Base-by-base conservation (phyloP, 2,797 vertebrate genomes). In the Sebastes hopkinsi region DNA sequence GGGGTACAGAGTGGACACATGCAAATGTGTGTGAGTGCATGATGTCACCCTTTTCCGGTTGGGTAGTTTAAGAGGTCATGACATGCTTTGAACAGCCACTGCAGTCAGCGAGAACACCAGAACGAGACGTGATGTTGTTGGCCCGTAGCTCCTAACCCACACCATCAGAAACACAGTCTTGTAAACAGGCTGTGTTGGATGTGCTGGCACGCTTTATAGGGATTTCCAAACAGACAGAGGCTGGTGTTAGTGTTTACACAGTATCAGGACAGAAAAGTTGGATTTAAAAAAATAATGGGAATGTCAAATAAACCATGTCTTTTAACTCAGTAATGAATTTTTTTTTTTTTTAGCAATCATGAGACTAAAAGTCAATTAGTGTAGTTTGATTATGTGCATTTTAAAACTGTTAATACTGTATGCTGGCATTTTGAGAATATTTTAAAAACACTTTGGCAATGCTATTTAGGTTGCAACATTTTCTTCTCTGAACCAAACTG, bases 31-130 rank as follows among this genome's bases (percentile, higher is more conserved):
- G 22, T 54, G 69, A 77, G 67, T 59, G 80, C 74, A 83, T 88
- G 88, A 90, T 92, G 87, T 92, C 89, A 88, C 81, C 76, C 78
- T 60, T 86, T 91, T 91, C 81, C 81, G 91, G 76, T 90, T 67
- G 72, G 83, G 64, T 84, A 84, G 91, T 85, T 89, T 88, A 89
- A 72, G 87, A 89, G 90, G 88, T 90, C 89, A 86, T 88, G 88
- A 42, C 86, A 79, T 30, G 54, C 85, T 72, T 56, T 66, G 72
- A 87, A 76, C 84, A 72, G 50, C 58, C 59, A 34, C 86, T 18
- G 75, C 86, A 80, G 76, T 73, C 81, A 11, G 67, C 6, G 72
- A 61, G 50, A 65, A 54, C 60, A 66, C 56, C 58, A 77, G 80
- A 56, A 74, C 4, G 42, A 75, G 84, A 80, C 20, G 42, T 46